Percentiles rank a stretch among this genome's conserved stretches.
Evolutionary conservation across 2,888 invertebrate species (phyloP).

Genomic region (Pristionchus maxplancki): DNA sequence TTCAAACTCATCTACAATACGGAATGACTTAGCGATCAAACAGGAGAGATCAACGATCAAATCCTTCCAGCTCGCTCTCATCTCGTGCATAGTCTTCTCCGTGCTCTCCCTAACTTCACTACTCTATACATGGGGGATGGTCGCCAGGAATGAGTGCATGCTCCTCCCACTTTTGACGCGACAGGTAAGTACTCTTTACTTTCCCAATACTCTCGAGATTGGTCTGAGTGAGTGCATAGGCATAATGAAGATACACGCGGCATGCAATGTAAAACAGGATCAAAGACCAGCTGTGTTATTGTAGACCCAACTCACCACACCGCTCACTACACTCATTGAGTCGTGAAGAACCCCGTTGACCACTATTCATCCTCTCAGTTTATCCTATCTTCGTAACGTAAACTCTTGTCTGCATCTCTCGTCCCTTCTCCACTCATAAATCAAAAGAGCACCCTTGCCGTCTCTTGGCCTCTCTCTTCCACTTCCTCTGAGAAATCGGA

Average conservation of each 20-base stretch:
- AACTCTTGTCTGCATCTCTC: neutral
- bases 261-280: no score
- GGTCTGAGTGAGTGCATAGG: no score
- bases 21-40: no score
- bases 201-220: no score
- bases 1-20: neutral
- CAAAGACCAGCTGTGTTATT: no score
- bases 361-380: neutral
- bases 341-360: neutral
- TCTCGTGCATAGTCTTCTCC: constrained; percentile 44
- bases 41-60: constrained; percentile 40
- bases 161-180: constrained; percentile 41
- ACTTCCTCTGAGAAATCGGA: constrained; percentile 4
- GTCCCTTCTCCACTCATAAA: neutral
- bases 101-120: neutral
- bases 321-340: neutral
- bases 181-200: neutral
- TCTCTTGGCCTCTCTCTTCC: neutral
- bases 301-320: no score
- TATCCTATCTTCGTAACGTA: constrained; percentile 12
- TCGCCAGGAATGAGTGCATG: constrained; percentile 29
- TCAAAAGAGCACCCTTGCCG: constrained; percentile 35
- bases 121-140: constrained; percentile 26
- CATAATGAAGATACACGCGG: no score
- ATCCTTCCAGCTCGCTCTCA: constrained; percentile 6